Base-by-base conservation (phyloP, 2,113 vertebrate genomes). In the Myiagra hebetior region DNA sequence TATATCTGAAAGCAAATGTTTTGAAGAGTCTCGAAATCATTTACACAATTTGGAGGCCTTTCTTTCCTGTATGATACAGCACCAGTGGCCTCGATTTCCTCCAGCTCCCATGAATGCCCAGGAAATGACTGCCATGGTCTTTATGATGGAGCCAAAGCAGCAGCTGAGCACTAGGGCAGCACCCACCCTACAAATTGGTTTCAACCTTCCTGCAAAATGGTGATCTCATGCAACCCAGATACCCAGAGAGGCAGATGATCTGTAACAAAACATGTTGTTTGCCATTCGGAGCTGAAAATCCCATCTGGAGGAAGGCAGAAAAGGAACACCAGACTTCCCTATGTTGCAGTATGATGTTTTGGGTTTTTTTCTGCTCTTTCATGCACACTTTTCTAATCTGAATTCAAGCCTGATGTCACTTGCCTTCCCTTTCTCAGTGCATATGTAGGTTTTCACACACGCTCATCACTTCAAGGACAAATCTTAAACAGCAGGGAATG, bases 371-470 rank as follows among this genome's bases (percentile, higher is more conserved):
- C 37, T 50, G 1, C 24, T 65, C 46, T 93, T 93, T 62, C 37
- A 47, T 50, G 49, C 18, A 73, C n/a, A 56, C 91, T 85, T 89
- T 93, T 95, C 41, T 95, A 33, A 85, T 94, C 65, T 95, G 70
- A 69, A 79, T 87, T 95, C 70, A 93, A 91, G 37, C 20, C 65
- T 89, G 53, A 73, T 87, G 62, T 93, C 62, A 89, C 87, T 47
- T 85, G n/a, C 37, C 44, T 93, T 85, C 39, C 33, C 13, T 72
- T 84, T 31, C 46, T 79, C 57, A 49, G 53, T n/a, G 47, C 49
- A 82, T 76, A 64, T 76, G 62, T 57, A 57, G 52, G 22, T 78
- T 94, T 95, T 91, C 78, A 80, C 65, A 89, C 0, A 0, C 0
- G 0, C 75, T 86, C 65, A 69, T 96, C 89, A 63, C 22, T 95